Conservation (phyloP, 2,888 invertebrate genomes). For the Thera obeliscata region DNA sequence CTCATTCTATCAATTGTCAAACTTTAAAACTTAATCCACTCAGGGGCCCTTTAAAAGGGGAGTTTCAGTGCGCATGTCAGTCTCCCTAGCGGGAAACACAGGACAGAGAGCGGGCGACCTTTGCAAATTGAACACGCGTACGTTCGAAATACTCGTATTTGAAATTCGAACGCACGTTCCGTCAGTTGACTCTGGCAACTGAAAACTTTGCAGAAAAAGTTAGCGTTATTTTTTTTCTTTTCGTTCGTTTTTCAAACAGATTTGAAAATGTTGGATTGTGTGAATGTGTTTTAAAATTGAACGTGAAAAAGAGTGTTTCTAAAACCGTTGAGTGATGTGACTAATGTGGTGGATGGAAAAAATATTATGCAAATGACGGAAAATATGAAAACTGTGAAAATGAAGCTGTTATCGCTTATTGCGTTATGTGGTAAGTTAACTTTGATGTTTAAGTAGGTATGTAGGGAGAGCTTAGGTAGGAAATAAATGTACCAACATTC, state of each 20-base stretch:
- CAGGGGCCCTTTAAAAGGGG: slow-evolving; percentile 74
- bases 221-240: slow-evolving; percentile 11
- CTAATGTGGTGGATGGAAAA: slow-evolving; percentile 42
- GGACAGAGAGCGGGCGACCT: slow-evolving; percentile 70
- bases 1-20: slow-evolving; percentile 81
- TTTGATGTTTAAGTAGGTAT: background rate
- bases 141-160: slow-evolving; percentile 50
- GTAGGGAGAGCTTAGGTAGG: background rate
- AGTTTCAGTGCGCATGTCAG: slow-evolving; percentile 76
- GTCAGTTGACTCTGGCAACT: slow-evolving; percentile 58
- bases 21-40: slow-evolving; percentile 84
- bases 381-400: slow-evolving; percentile 57
- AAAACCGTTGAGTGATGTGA: slow-evolving; percentile 53
- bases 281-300: slow-evolving; percentile 30
- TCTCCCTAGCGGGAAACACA: slow-evolving; percentile 76
- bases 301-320: slow-evolving; percentile 39
- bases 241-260: slow-evolving; percentile 26
- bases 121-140: slow-evolving; percentile 57
- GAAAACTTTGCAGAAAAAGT: slow-evolving; percentile 42
- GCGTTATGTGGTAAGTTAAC: slow-evolving; percentile 70
- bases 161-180: slow-evolving; percentile 65
- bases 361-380: slow-evolving; percentile 52
- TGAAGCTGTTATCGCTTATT: slow-evolving; percentile 72
- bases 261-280: slow-evolving; percentile 44
- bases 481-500: too few relatives aligned